Evolutionary conservation across 37 sponge, comb jelly and placozoan genomes (phyloP).

Genomic region (Hexactinellida sp.): DNA sequence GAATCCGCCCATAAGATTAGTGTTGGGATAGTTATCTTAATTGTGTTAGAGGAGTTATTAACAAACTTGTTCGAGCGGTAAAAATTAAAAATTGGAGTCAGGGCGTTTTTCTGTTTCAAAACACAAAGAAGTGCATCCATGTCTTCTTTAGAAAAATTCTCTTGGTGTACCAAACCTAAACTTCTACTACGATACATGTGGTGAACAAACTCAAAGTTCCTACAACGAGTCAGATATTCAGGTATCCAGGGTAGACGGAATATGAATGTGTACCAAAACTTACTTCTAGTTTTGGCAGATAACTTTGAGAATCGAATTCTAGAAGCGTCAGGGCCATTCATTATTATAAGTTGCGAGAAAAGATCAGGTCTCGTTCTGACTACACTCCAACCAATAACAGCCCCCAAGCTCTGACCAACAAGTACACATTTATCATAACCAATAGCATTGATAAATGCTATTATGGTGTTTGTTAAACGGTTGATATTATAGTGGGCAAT

Average conservation of each 20-base stretch:
- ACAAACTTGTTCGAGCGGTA: conserved; percentile 20
- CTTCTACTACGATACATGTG: neutral
- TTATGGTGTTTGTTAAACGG: conserved; percentile 36
- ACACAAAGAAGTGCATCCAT: conserved; percentile 51
- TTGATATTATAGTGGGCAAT: conserved; percentile 39
- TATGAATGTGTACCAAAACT: neutral
- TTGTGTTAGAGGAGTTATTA: neutral
- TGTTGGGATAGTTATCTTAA: neutral
- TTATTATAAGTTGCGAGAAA: neutral
- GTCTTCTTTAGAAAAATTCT: conserved; percentile 36
- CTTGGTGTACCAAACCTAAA: neutral
- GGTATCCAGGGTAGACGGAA: neutral
- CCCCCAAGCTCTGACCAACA: conserved; percentile 72
- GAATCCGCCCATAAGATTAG: neutral
- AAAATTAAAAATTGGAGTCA: conserved; percentile 63
- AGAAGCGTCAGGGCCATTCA: neutral
- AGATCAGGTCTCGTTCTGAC: neutral
- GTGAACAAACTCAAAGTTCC: neutral
- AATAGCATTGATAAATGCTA: conserved; percentile 26
- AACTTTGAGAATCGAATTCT: neutral
- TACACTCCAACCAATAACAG: conserved; percentile 50
- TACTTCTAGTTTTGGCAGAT: neutral
- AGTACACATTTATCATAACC: conserved; percentile 44
- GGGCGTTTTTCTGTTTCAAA: conserved; percentile 48
- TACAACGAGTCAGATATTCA: neutral